Percentiles rank a stretch among this genome's conserved stretches.
These are phyloP conservation scores for Ligdia adustata DNA, from an alignment of 2,888 invertebrate genomes.

Conservation along the genomic window DNA sequence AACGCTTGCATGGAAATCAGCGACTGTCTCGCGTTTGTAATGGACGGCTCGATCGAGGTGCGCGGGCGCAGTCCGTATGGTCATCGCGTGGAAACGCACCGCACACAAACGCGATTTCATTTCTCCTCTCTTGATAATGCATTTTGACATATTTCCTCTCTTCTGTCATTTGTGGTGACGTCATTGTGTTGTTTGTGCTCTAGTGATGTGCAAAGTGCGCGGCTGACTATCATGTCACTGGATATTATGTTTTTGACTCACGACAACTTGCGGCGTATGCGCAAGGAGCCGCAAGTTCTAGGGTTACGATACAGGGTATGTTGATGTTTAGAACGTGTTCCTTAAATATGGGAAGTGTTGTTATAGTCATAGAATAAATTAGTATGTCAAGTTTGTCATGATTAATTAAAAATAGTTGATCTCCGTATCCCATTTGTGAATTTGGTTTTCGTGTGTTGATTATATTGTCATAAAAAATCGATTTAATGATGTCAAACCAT, in stretches of 20 bases:
- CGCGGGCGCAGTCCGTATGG: conserved; percentile 59
- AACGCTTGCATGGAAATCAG: conserved; percentile 3
- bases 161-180: conserved; percentile 51
- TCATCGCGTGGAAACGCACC: conserved; percentile 49
- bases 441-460: too few species aligned
- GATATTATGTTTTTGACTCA: conserved; percentile 83
- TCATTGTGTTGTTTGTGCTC: conserved; percentile 55
- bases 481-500: too few species aligned
- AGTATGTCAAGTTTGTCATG: too few species aligned
- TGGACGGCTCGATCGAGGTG: conserved; percentile 36
- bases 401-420: too few species aligned
- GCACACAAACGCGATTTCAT: conserved; percentile 53
- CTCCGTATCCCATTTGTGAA: too few species aligned
- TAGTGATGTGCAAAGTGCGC: conserved; percentile 56
- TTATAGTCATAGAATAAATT: too few species aligned
- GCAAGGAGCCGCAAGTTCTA: conserved; percentile 74
- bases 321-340: conserved; percentile 10
- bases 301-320: conserved; percentile 80
- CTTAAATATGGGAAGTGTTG: too few species aligned
- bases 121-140: conserved; percentile 65
- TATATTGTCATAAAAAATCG: too few species aligned
- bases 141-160: conserved; percentile 73
- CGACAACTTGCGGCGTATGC: conserved; percentile 77
- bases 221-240: conserved; percentile 64
- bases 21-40: conserved; percentile 3